These are phyloP conservation scores for Planococcus citri DNA, from an alignment of 1,140 invertebrate species.

Conservation along the genomic window DNA sequence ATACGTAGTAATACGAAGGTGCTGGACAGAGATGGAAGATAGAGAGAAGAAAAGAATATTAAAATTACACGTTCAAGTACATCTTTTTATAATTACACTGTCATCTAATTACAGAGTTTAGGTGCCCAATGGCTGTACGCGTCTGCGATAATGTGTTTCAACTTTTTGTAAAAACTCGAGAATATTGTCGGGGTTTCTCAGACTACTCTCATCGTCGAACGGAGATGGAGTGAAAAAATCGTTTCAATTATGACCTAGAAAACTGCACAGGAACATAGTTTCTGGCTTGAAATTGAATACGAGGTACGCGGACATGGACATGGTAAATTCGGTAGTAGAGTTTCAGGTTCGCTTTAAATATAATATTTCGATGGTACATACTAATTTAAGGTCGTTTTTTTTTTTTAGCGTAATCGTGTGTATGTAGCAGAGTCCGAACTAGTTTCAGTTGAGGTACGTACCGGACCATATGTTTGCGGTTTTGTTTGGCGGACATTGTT, in stretches of 20 bases:
- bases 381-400: background rate
- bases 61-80: conserved; percentile 3
- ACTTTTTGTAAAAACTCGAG: background rate
- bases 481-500: background rate
- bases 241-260: conserved; percentile 1
- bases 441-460: too few relatives aligned
- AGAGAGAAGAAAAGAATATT: background rate
- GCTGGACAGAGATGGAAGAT: too few relatives aligned
- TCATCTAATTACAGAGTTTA: conserved; percentile 7
- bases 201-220: background rate
- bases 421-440: background rate
- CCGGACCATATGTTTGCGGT: background rate
- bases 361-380: background rate
- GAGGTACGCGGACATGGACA: background rate
- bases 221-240: too few relatives aligned
- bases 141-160: background rate
- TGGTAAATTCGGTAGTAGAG: background rate
- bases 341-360: background rate
- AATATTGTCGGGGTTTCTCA: background rate
- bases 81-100: conserved; percentile 8
- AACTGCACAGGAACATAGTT: background rate
- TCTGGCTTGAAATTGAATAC: background rate
- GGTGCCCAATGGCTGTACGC: conserved; percentile 4
- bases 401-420: background rate
- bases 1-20: background rate